Percentiles rank a stretch among this genome's conserved stretches.
These are phyloP conservation scores for Peromyscus polionotus DNA, from an alignment of 2,113 vertebrate genomes.

Conservation along the genomic window DNA sequence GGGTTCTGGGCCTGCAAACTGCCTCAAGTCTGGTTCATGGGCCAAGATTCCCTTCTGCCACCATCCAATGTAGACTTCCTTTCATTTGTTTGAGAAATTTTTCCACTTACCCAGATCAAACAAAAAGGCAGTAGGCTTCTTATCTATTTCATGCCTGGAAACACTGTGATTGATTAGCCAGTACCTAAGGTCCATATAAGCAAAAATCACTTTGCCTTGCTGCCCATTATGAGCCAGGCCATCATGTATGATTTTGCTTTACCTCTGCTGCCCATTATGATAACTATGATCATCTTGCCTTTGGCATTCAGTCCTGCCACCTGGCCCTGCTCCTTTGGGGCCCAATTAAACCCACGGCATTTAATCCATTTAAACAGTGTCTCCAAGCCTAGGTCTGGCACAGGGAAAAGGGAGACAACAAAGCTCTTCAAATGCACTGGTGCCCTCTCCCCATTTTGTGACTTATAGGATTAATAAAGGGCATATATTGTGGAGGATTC, in stretches of 20 bases:
- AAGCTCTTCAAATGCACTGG: background rate
- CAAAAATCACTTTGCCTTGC: background rate
- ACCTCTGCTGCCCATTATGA: background rate
- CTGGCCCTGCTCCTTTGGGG: background rate
- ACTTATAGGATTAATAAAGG: background rate
- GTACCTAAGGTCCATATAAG: background rate
- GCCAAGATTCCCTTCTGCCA: background rate
- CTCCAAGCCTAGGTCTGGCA: background rate
- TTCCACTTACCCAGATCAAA: background rate
- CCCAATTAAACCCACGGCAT: background rate
- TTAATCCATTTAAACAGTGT: background rate
- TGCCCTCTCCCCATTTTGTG: background rate
- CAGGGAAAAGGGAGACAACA: background rate
- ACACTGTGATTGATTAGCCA: background rate
- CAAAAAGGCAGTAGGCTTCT: background rate
- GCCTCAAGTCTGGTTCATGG: background rate
- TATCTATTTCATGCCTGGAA: background rate
- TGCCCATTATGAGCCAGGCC: background rate
- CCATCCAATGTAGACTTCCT: background rate
- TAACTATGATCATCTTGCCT: background rate
- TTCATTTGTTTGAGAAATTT: background rate
- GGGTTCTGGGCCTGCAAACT: background rate
- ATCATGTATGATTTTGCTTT: background rate
- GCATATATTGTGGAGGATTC: background rate
- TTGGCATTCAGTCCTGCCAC: background rate